Evolutionary conservation across 2,888 invertebrate species (phyloP), one percentile per base, ranked within the genome.

Genomic region (Sinopyrophorus schimmeli): DNA sequence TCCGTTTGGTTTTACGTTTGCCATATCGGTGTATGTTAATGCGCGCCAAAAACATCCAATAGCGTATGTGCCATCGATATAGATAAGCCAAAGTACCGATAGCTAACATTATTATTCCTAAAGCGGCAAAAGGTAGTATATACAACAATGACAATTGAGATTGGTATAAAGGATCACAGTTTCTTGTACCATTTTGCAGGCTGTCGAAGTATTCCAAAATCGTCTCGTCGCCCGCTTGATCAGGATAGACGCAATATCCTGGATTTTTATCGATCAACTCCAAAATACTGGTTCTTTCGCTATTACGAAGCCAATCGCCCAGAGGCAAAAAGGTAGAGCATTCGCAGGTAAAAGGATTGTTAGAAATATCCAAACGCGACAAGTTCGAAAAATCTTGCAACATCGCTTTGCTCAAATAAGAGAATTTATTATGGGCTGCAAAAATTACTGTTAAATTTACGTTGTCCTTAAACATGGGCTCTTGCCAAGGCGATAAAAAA

Each of bases 261-360:
- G 46, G 48, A 20, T 58, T 43, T 1, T 51, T 46, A 5, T 44
- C 44, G 1, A 59, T 30, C 31, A 59, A 23, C 11, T 34, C 14
- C 2, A 52, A 14, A 18, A 47, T 32, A 5, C 5, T 27, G 3
- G 49, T 54, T 0, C 74, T 69, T 0, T 75, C 73, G 15, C 77
- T 76, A 1, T 65, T 67, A 62, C 74, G 71, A 5, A 76, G 47
- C 76, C 77, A 77, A 20, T 69, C 67, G 21, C 73, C 75, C 1
- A 76, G 72, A 30, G 67, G 66, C 57, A 74, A 74, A 73, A 77
- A 76, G 0, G 73, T 68, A 23, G 60, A 68, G 51, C 81, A 82
- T 51, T 79, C 78, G 57, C 82, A 82, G 12, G 73, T 70, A 52
- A 81, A 78, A 1, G 79, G 73, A 64, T 82, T 82, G 17, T 76